phyloP scores from a whole-genome alignment of 2,888 invertebrate species.

The Pachliopta kotzebuea region DNA sequence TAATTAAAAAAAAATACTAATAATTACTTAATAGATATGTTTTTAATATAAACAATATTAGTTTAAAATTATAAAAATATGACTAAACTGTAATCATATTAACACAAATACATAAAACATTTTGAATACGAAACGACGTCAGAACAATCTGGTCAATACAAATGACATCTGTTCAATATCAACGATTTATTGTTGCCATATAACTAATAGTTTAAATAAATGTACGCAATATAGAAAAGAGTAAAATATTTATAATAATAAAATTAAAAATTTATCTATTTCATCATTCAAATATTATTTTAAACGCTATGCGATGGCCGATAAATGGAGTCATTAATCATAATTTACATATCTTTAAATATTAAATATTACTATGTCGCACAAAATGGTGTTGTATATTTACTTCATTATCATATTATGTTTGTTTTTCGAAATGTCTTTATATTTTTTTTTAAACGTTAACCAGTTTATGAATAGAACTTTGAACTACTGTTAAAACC shows the following conservation, averaged over 20 bases:
- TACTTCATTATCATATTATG: neutral
- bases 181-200: slow-evolving; percentile 18
- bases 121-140: slow-evolving; percentile 12
- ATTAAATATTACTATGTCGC: slow-evolving; percentile 4
- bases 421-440: neutral
- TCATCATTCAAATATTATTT: slow-evolving; percentile 9
- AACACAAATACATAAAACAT: slow-evolving; percentile 15
- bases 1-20: neutral
- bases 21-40: slow-evolving; percentile 6
- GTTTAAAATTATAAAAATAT: slow-evolving; percentile 2
- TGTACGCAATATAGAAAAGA: slow-evolving; percentile 21
- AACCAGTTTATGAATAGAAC: neutral
- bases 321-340: slow-evolving; percentile 12
- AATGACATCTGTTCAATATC: slow-evolving; percentile 16
- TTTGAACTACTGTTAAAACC: too few species aligned
- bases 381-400: neutral
- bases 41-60: slow-evolving; percentile 6
- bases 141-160: slow-evolving; percentile 8
- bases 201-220: slow-evolving; percentile 12
- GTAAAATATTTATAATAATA: slow-evolving; percentile 15
- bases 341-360: slow-evolving; percentile 17
- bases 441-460: neutral
- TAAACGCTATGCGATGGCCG: neutral
- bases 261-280: slow-evolving; percentile 24
- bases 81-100: slow-evolving; percentile 4